phyloP scores from a whole-genome alignment of 53 echinoderm and acorn worm species.

The Stichopus horrens region DNA sequence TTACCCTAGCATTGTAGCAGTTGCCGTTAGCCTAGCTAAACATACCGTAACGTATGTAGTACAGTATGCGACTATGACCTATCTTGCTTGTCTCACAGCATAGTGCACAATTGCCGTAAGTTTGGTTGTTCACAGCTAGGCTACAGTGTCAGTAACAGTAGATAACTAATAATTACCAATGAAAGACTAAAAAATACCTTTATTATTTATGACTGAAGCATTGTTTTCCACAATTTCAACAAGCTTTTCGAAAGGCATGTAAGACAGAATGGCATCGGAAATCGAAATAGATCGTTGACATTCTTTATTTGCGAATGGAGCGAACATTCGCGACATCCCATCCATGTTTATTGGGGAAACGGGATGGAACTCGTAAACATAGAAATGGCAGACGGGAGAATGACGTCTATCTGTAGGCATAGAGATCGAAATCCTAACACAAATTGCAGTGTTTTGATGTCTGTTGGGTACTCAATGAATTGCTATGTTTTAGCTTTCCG shows the following conservation, averaged over 20 bases:
- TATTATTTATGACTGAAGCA: slow-evolving; percentile 58
- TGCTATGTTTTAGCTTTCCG: no score
- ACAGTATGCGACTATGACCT: background rate
- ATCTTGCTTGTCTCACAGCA: background rate
- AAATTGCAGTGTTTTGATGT: no score
- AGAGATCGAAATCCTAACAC: background rate
- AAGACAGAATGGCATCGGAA: slow-evolving; percentile 66
- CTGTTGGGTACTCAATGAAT: no score
- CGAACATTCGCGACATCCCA: slow-evolving; percentile 36
- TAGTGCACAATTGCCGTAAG: background rate
- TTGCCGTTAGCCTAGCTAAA: no score
- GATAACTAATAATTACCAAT: background rate
- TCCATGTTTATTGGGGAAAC: background rate
- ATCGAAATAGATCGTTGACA: slow-evolving; percentile 37
- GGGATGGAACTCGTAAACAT: no score
- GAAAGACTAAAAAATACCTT: slow-evolving; percentile 55
- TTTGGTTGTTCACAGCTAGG: background rate
- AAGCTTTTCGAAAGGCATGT: slow-evolving; percentile 64
- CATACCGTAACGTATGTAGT: no score
- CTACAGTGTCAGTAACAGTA: background rate
- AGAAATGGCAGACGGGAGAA: no score
- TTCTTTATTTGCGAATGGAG: slow-evolving; percentile 41
- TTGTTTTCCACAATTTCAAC: slow-evolving; percentile 60
- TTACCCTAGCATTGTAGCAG: no score
- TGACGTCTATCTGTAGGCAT: background rate